Percentiles rank a stretch among this genome's conserved stretches.
phyloP scores from a whole-genome alignment of 1,140 invertebrate genomes.

The Caenorhabditis latens region DNA sequence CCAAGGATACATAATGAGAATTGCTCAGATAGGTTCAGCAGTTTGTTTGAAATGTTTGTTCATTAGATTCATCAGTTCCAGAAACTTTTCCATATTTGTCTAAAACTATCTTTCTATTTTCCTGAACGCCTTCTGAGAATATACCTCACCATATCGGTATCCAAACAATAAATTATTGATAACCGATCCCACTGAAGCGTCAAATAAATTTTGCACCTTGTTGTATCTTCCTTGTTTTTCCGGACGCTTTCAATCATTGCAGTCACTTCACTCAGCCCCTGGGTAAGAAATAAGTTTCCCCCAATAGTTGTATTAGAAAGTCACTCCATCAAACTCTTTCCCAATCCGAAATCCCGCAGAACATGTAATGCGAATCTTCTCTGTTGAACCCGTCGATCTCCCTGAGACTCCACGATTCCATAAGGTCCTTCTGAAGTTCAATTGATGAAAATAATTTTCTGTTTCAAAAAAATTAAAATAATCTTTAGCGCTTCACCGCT shows the following conservation, averaged over 20 bases:
- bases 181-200: neutral
- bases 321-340: constrained; percentile 40
- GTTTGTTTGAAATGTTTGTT: constrained; percentile 25
- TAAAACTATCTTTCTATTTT: neutral
- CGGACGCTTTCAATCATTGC: constrained; percentile 19
- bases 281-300: neutral
- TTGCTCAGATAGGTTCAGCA: neutral
- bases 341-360: constrained; percentile 37
- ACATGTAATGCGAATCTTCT: constrained; percentile 25
- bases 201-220: neutral
- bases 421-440: constrained; percentile 25
- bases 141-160: constrained; percentile 27
- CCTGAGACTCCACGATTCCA: constrained; percentile 9
- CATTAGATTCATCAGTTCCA: neutral
- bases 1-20: constrained; percentile 10
- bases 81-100: constrained; percentile 20
- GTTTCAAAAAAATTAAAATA: neutral
- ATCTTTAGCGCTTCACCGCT: neutral
- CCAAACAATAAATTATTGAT: constrained; percentile 29
- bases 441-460: neutral
- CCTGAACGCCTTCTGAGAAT: neutral
- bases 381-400: constrained; percentile 32
- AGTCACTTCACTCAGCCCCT: constrained; percentile 1
- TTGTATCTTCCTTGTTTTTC: neutral
- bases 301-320: too few species aligned